These are phyloP conservation scores for Melieria crassipennis DNA, from an alignment of 2,888 invertebrate species.

Conservation along the genomic window DNA sequence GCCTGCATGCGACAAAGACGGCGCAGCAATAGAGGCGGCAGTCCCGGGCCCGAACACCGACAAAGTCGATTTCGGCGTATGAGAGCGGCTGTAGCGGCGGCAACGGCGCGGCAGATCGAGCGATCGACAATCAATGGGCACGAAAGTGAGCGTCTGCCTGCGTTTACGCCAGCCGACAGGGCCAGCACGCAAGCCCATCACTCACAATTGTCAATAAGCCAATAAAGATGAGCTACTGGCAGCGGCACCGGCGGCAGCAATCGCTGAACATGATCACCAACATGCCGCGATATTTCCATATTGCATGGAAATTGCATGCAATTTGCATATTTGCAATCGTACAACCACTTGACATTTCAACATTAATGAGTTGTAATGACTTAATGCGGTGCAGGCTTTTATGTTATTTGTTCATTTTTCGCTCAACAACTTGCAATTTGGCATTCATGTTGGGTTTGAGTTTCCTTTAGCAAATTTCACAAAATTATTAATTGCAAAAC, in stretches of 20 bases:
- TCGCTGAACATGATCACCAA: slow-evolving; percentile 36
- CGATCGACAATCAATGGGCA: slow-evolving; percentile 23
- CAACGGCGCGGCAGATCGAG: background rate
- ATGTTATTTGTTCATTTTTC: too few species aligned
- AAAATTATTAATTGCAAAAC: too few species aligned
- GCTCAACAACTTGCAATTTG: too few species aligned
- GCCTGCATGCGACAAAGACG: slow-evolving; percentile 6
- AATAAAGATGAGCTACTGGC: background rate
- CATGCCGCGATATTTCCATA: slow-evolving; percentile 29
- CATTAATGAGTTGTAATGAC: slow-evolving; percentile 33
- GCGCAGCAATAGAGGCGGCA: background rate
- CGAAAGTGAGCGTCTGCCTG: background rate
- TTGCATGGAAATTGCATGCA: slow-evolving; percentile 6
- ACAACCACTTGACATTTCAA: slow-evolving; percentile 24
- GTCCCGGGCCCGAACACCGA: too few species aligned
- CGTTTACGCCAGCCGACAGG: background rate
- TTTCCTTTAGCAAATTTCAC: background rate
- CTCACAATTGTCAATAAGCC: background rate
- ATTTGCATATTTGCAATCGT: slow-evolving; percentile 14
- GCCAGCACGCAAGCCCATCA: background rate
- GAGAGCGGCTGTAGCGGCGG: slow-evolving; percentile 14
- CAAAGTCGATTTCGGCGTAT: slow-evolving; percentile 12
- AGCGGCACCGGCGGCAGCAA: background rate
- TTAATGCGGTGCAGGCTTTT: slow-evolving; percentile 18
- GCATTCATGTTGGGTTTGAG: background rate